Conservation (phyloP, 1,140 invertebrate genomes). For the Bombus superbus region DNA sequence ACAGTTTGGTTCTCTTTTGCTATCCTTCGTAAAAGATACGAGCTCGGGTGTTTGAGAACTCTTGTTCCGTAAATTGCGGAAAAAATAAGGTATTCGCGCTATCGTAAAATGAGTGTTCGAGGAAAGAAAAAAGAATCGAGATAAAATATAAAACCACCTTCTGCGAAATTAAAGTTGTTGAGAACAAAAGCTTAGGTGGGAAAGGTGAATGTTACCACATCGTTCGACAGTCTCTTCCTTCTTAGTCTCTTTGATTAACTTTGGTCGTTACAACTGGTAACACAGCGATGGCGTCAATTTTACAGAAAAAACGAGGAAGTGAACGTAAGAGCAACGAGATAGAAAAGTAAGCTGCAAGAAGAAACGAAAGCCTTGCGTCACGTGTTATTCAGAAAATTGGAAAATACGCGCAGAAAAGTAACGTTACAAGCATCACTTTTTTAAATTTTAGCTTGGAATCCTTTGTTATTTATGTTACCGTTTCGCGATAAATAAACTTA, state of each 20-base stretch:
- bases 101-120: neutral
- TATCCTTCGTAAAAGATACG: neutral
- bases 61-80: neutral
- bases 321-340: neutral
- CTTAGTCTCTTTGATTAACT: neutral
- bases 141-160: neutral
- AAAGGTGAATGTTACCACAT: neutral
- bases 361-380: no score
- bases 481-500: neutral
- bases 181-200: no score
- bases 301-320: neutral
- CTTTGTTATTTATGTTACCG: neutral
- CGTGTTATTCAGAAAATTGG: no score
- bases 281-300: no score
- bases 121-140: neutral
- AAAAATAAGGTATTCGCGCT: neutral
- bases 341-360: neutral
- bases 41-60: neutral
- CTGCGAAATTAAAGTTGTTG: neutral
- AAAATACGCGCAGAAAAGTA: no score
- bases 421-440: neutral
- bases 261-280: neutral
- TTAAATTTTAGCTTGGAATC: neutral
- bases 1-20: neutral
- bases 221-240: neutral